phyloP scores from a whole-genome alignment of 2,797 vertebrate genomes.

The Eutrigla gurnardus region DNA sequence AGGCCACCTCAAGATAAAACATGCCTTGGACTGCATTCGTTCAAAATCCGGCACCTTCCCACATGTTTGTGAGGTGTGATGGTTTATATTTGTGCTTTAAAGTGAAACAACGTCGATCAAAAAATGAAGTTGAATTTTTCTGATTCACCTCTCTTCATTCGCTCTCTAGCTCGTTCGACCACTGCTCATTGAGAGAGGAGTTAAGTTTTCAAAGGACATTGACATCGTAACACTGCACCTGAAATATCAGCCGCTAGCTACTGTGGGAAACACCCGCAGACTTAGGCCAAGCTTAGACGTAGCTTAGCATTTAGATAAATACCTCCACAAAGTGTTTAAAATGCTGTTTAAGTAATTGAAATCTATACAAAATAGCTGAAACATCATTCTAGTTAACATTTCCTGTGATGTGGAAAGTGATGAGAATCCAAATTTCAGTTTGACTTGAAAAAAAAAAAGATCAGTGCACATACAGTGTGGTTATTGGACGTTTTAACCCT shows the following conservation, averaged over 20 bases:
- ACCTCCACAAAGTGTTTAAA: neutral
- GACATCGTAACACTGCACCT: slow-evolving; percentile 5
- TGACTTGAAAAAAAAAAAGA: slow-evolving; percentile 12
- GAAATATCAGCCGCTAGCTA: slow-evolving; percentile 17
- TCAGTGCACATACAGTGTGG: neutral
- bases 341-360: slow-evolving; percentile 4
- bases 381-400: neutral
- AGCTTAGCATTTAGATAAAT: neutral
- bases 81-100: too few species aligned
- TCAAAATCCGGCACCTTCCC: too few species aligned
- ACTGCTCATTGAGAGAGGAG: too few species aligned
- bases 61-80: too few species aligned
- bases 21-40: too few species aligned
- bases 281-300: slow-evolving; percentile 6
- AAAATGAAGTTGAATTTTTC: too few species aligned
- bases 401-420: slow-evolving; percentile 1
- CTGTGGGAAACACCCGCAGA: slow-evolving; percentile 13
- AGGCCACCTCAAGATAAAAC: too few species aligned
- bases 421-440: neutral
- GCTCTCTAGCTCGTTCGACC: too few species aligned
- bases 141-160: too few species aligned
- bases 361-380: slow-evolving; percentile 8
- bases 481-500: neutral
- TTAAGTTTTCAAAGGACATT: neutral
- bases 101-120: too few species aligned